Evolutionary conservation across 2,113 vertebrate genomes (phyloP), one percentile per base, ranked within the genome.

Genomic region (Cisticola juncidis): DNA sequence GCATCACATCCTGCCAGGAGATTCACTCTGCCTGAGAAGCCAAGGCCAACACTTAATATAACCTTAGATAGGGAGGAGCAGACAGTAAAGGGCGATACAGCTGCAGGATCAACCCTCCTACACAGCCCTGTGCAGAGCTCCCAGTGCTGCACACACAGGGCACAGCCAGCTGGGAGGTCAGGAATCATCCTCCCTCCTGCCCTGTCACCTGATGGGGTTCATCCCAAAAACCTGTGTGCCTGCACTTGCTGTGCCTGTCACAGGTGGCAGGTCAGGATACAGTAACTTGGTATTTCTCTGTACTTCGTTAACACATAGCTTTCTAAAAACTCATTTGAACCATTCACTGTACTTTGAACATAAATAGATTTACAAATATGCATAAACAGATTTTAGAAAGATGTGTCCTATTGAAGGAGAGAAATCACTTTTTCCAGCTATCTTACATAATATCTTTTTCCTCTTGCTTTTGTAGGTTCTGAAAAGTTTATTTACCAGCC

Each of bases 401-500:
- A 44, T 54, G 14, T 77, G 47, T 70, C 29, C 57, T 81, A 16
- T 31, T 90, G 40, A 86, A 78, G 44, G 23, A 82, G 9, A 74
- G n/a, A 89, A 91, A 68, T 40, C 25, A 4, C 4, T 15, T 85
- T 88, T 87, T 80, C 40, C 44, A 76, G 19, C 36, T 70, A 29
- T 86, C 62, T 93, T 56, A 56, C 5, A 4, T 88, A 51, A 33
- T 40, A 36, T 11, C 13, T 80, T 85, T 90, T 92, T 81, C 73
- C 88, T 94, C 94, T 80, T 90, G 61, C 82, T 95, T 73, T 78
- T 90, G 25, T 61, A 99, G 99, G 98, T 98, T 66, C 96, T 99
- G 93, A 99, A 99, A 97, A 98, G 97, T 86, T 97, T 99, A 91
- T 99, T 99, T 97, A 99, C 99, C 79, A 99, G 99, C 97, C 98